Percentiles rank a stretch among this genome's conserved stretches.
Conservation (phyloP, 2,113 vertebrate species). For the Rattus rattus region DNA sequence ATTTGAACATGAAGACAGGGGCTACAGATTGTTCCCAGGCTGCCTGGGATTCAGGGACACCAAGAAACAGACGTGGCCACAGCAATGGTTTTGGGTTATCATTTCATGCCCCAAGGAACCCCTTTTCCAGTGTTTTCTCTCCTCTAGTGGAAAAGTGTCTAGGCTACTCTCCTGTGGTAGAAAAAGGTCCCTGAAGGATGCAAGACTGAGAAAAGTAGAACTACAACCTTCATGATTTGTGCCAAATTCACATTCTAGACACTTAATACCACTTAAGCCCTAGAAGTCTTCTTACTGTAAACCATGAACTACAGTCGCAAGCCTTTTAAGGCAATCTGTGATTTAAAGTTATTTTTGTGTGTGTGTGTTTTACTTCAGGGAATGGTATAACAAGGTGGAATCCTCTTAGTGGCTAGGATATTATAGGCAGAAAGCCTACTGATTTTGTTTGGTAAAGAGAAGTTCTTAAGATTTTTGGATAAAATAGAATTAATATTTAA, state of each 20-base stretch:
- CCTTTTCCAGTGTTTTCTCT: not conserved
- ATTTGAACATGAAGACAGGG: not conserved
- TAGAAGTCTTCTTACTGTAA: not conserved
- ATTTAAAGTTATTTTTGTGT: conserved; percentile 49
- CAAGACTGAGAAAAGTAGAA: conserved; percentile 21
- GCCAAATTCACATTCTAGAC: conserved; percentile 25
- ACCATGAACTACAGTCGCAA: conserved; percentile 49
- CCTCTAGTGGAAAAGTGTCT: not conserved
- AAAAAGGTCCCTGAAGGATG: conserved; percentile 13
- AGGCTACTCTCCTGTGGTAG: conserved; percentile 1
- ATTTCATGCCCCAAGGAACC: not conserved
- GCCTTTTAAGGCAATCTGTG: conserved; percentile 63
- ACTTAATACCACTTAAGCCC: conserved; percentile 31
- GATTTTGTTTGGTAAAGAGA: conserved; percentile 11
- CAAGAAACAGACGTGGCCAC: not conserved
- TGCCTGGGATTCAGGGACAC: not conserved
- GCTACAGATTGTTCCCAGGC: not conserved
- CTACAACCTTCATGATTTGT: not conserved
- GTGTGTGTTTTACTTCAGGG: not conserved
- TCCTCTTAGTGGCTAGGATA: conserved; percentile 46
- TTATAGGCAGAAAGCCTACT: conserved; percentile 16
- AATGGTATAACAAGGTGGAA: conserved; percentile 7
- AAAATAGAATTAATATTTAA: conserved; percentile 2
- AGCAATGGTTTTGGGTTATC: not conserved
- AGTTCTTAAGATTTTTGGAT: conserved; percentile 11